Base-by-base conservation (phyloP, 1,140 invertebrate genomes). In the Contarinia nasturtii region DNA sequence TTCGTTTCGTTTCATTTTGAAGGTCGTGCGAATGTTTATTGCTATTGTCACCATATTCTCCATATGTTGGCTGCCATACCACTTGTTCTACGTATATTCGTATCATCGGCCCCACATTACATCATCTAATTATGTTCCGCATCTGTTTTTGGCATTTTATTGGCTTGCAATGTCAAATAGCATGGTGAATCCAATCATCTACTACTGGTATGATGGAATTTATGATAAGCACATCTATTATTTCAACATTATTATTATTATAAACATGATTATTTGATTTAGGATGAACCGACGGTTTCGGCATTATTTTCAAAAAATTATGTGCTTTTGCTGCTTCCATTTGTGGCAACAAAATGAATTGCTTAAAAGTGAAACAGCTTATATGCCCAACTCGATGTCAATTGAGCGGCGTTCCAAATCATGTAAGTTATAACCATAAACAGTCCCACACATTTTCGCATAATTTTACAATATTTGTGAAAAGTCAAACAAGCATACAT, bases 101-200 rank as follows among this genome's bases (percentile, higher is more conserved):
- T 83, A 86, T 61, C 80, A 81, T 63, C 71, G 87, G 62, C 75
- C 75, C 8, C 71, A 75, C 12, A 70, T 87, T 11, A 65, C 79
- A 19, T 76, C 76, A 54, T 76, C 70, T 48, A 73, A 71, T 47
- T 83, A 85, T 56, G 76, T 86, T 1, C 83, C 86, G 56, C 82
- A 87, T 52, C 69, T 90, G 38, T 85, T 81, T 63, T 65, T 92
- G 10, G 73, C 74, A 7, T 89, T 91, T 62, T 92, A 91, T 56
- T 92, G 85, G 83, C 67, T 92, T 15, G 88, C 88, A 2, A 92
- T 92, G 88, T 80, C 82, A 2, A 90, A 89, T 55, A 82, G 86
- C 2, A 87, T 89, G 80, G 84, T 89, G 46, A 91, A 92, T 66
- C 86, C 87, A 0, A 75, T 91, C 41, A 86, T 92, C 33, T 90